phyloP scores from a whole-genome alignment of 2,797 vertebrate genomes.

The Syngnathus rostellatus region DNA sequence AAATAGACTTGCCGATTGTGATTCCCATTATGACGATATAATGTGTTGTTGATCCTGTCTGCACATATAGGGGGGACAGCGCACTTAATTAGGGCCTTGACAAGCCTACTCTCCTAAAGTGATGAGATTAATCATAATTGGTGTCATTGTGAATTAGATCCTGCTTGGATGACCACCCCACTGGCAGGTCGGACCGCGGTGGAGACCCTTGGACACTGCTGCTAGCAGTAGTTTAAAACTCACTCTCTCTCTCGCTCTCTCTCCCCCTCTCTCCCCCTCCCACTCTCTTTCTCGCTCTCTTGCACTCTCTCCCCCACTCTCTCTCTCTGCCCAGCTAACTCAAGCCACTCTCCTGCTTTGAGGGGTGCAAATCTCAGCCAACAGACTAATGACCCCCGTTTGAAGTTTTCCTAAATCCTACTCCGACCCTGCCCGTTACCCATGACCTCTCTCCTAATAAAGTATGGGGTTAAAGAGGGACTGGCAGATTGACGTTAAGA shows the following conservation, averaged over 20 bases:
- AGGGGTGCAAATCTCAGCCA: constrained; percentile 62
- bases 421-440: constrained; percentile 61
- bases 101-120: constrained; percentile 93
- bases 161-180: constrained; percentile 82
- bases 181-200: constrained; percentile 89
- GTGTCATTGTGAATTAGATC: constrained; percentile 96
- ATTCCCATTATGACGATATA: constrained; percentile 91
- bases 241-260: constrained; percentile 23
- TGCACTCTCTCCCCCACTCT: constrained; percentile 23
- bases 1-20: constrained; percentile 79
- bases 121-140: constrained; percentile 99
- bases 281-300: constrained; percentile 25
- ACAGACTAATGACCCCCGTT: constrained; percentile 70
- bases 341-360: constrained; percentile 57
- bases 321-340: constrained; percentile 43
- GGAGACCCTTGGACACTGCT: constrained; percentile 89
- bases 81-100: constrained; percentile 99
- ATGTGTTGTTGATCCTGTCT: constrained; percentile 88
- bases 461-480: constrained; percentile 60
- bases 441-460: constrained; percentile 65
- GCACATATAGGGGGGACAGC: constrained; percentile 88
- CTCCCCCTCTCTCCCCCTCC: constrained; percentile 20
- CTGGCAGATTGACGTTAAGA: constrained; percentile 72
- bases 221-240: constrained; percentile 61
- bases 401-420: constrained; percentile 66